These are phyloP conservation scores for Astur gentilis DNA, from an alignment of 2,113 vertebrate genomes.

Conservation along the genomic window DNA sequence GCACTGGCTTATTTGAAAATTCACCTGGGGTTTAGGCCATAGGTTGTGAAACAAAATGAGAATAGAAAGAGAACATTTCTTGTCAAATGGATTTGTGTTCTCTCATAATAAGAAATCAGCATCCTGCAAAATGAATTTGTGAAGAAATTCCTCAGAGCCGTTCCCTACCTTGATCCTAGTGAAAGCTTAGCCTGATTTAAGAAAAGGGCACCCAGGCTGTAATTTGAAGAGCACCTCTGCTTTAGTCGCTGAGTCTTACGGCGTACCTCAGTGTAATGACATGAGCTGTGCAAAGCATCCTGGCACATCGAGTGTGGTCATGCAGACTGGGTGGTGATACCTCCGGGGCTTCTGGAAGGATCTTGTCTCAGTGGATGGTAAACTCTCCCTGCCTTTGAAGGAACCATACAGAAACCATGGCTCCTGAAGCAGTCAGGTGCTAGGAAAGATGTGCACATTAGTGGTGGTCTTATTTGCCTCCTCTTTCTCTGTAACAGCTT, in stretches of 20 bases:
- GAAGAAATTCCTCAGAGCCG: background rate
- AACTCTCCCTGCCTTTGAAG: background rate
- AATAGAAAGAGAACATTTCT: background rate
- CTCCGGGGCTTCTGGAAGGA: background rate
- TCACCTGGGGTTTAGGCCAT: slow-evolving; percentile 10
- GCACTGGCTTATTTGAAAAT: background rate
- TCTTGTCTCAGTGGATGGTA: background rate
- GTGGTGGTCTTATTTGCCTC: background rate
- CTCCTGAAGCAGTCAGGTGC: background rate
- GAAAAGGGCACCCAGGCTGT: background rate
- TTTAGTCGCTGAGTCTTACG: background rate
- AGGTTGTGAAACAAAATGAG: slow-evolving; percentile 35
- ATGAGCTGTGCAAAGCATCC: background rate
- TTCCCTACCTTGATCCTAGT: background rate
- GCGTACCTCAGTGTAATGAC: background rate
- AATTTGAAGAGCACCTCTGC: background rate
- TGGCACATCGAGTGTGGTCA: background rate
- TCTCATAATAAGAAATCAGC: slow-evolving; percentile 38
- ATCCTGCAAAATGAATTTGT: slow-evolving; percentile 19
- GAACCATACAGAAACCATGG: background rate
- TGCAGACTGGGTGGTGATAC: background rate
- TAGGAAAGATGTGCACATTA: background rate
- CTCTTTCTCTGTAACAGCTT: background rate
- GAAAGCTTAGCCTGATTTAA: background rate
- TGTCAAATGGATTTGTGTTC: slow-evolving; percentile 30